These are phyloP conservation scores for Drosophila bifasciata DNA, from an alignment of 1,140 invertebrate species.

Conservation along the genomic window DNA sequence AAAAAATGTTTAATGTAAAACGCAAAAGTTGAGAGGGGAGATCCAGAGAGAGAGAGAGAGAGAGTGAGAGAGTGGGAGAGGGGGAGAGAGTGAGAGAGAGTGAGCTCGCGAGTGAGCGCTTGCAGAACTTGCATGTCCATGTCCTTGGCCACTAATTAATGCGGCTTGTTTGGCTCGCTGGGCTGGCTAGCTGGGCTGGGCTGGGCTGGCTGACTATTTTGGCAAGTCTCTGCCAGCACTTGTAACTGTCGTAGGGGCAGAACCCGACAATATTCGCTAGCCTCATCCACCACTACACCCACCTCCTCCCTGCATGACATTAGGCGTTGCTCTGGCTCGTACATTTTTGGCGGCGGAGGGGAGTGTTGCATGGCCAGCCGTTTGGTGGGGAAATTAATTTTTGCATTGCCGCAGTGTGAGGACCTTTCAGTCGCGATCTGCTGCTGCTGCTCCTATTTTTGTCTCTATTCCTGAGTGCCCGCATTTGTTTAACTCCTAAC, in stretches of 20 bases:
- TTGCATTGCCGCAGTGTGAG: constrained; percentile 36
- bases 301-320: constrained; percentile 16
- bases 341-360: constrained; percentile 34
- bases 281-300: not conserved
- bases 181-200: constrained; percentile 46
- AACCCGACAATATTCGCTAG: constrained; percentile 6
- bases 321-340: constrained; percentile 44
- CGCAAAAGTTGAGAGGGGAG: constrained; percentile 31
- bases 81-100: not conserved
- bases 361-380: constrained; percentile 48
- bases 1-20: constrained; percentile 56
- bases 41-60: not conserved
- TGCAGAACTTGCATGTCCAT: constrained; percentile 19
- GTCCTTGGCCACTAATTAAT: constrained; percentile 78
- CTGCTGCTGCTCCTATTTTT: constrained; percentile 7
- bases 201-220: constrained; percentile 36
- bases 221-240: constrained; percentile 41
- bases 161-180: constrained; percentile 68
- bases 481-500: constrained; percentile 37
- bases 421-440: constrained; percentile 15
- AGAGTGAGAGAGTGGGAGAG: not conserved
- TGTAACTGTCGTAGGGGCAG: constrained; percentile 46
- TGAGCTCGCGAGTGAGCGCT: no score
- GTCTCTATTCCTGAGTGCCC: no score
- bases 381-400: constrained; percentile 67